These are phyloP conservation scores for Protodeltote pygarga DNA, from an alignment of 2,888 invertebrate genomes.

Conservation along the genomic window DNA sequence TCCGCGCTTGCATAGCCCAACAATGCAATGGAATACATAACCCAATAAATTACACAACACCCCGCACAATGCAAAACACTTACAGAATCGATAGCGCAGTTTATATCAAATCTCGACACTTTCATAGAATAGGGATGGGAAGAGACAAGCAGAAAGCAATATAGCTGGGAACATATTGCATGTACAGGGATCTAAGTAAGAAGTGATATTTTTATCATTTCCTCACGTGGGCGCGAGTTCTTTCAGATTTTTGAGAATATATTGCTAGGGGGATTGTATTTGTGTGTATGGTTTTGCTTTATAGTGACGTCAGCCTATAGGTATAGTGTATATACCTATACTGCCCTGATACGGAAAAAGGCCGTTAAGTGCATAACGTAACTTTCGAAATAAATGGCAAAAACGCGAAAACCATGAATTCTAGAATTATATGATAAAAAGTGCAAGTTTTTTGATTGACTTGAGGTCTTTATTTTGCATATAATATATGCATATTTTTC, in stretches of 20 bases:
- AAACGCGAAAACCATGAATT: too few relatives aligned
- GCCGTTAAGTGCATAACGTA: too few relatives aligned
- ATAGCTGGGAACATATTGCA: conserved; percentile 61
- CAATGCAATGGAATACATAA: neutral
- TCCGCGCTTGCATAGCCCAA: neutral
- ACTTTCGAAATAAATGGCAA: too few relatives aligned
- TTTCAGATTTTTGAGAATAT: conserved; percentile 21
- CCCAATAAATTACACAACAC: neutral
- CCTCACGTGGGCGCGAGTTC: conserved; percentile 36
- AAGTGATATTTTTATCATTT: conserved; percentile 55
- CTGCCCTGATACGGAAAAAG: too few relatives aligned
- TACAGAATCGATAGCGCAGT: conserved; percentile 6
- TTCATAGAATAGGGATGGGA: conserved; percentile 49
- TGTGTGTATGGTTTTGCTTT: neutral
- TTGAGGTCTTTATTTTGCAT: too few relatives aligned
- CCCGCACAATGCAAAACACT: conserved; percentile 4
- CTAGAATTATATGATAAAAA: too few relatives aligned
- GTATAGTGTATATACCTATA: too few relatives aligned
- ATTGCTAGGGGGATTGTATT: neutral
- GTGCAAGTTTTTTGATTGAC: too few relatives aligned
- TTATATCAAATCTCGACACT: conserved; percentile 9
- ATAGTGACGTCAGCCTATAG: too few relatives aligned
- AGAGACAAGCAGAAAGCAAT: conserved; percentile 57
- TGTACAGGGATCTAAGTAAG: conserved; percentile 44
- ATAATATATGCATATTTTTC: too few relatives aligned